Evolutionary conservation across 2,888 invertebrate genomes (phyloP), one percentile per base, ranked within the genome.

Genomic region (Erebia palarica): DNA sequence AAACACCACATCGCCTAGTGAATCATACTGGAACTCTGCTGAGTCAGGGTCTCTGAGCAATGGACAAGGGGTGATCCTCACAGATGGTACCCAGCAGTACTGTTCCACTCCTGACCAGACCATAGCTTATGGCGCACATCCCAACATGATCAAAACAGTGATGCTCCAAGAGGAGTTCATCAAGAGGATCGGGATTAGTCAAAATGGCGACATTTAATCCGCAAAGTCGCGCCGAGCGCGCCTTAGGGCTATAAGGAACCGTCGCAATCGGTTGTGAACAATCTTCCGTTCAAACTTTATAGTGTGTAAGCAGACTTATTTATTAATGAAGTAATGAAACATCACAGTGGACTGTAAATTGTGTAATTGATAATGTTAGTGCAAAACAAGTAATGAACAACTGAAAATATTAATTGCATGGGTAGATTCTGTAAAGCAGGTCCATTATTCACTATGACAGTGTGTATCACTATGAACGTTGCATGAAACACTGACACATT

Each of bases 1-100:
- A 65, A 97, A 97, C 83, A 96, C 96, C 73, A 96, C 96, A 64
- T 98, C 99, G 1, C 99, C 99, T 0, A 98, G 98, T 82, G 99
- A 99, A 90, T 95, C 96, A 69, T 98, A 98, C 83, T 98, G 98
- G 98, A 95, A 96, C 79, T 96, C 97, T 70, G 90, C 97, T 78
- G 98, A 98, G 85, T 95, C 96, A 81, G 57, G 84, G 0, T 79
- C 91, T 1, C 75, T 91, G 67, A 91, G 85, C 73, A 92, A 92
- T 53, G 93, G 93, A 1, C 92, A 92, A 78, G 86, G 89, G 53
- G 90, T 91, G 7, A 90, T 92, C 68, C 82, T 92, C 21, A 86
- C 91, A 27, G 92, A 92, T 55, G 91, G 88, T 3, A 80, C 89
- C 3, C 91, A 90, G 75, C 91, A 91, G 75, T 92, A 90, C 78